These are phyloP conservation scores for Chalcosyrphus nemorum DNA, from an alignment of 2,888 invertebrate species.

Conservation along the genomic window DNA sequence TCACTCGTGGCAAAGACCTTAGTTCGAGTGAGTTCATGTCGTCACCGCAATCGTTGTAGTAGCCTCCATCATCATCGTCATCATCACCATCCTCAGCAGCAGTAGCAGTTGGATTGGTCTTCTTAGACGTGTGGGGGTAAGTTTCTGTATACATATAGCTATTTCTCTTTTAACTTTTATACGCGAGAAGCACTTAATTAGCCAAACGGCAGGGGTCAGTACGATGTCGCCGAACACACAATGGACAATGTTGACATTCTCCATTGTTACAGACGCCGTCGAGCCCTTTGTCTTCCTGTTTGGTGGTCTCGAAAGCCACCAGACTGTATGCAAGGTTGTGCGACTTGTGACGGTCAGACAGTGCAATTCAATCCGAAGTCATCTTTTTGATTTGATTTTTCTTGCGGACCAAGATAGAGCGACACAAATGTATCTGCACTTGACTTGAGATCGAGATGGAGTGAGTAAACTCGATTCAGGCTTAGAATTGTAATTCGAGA, in stretches of 20 bases:
- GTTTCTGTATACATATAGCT: neutral
- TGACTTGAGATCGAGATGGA: slow-evolving; percentile 21
- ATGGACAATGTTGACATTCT: slow-evolving; percentile 18
- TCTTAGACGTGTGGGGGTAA: slow-evolving; percentile 51
- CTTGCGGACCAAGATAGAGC: neutral
- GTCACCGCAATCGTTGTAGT: slow-evolving; percentile 6
- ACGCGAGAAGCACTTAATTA: slow-evolving; percentile 61
- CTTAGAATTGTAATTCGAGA: slow-evolving; percentile 53
- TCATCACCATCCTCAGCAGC: neutral
- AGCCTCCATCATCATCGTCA: slow-evolving; percentile 15
- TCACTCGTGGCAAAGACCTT: slow-evolving; percentile 56
- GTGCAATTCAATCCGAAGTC: slow-evolving; percentile 12
- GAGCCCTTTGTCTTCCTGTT: neutral
- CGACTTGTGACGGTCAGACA: slow-evolving; percentile 9
- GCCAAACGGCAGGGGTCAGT: slow-evolving; percentile 44
- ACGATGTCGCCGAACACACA: slow-evolving; percentile 6
- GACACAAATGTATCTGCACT: slow-evolving; percentile 20
- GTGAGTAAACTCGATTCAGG: too few species aligned
- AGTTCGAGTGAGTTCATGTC: slow-evolving; percentile 48
- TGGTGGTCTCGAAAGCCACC: neutral
- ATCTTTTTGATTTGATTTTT: slow-evolving; percentile 42
- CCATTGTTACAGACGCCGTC: slow-evolving; percentile 23
- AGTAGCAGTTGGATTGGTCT: neutral
- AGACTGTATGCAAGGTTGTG: slow-evolving; percentile 31
- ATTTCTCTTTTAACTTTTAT: slow-evolving; percentile 28